Evolutionary conservation across 2,888 invertebrate species (phyloP).

Genomic region (Dione vanillae): DNA sequence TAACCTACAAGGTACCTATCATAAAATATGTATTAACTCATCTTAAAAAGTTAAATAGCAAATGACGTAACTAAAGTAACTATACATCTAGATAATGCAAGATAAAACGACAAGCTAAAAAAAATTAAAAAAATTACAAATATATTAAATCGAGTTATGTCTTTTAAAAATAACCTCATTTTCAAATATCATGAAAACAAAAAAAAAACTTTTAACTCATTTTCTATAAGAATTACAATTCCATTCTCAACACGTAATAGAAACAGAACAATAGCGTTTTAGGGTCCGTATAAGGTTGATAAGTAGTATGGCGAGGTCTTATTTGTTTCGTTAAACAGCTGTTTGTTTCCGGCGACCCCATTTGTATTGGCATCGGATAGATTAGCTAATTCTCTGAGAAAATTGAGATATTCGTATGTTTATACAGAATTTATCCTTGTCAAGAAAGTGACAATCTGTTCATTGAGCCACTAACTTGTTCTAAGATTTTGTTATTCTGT

Average conservation of each 20-base stretch:
- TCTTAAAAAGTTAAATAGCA: too few species aligned
- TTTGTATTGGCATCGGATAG: constrained; percentile 69
- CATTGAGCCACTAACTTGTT: not conserved
- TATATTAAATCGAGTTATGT: too few species aligned
- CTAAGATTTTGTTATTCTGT: not conserved
- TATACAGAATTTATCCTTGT: constrained; percentile 33
- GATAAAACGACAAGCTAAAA: too few species aligned
- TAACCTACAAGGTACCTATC: too few species aligned
- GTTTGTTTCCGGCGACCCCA: constrained; percentile 66
- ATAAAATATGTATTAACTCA: too few species aligned
- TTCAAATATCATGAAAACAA: too few species aligned
- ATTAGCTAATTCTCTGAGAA: constrained; percentile 55
- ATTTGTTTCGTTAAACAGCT: constrained; percentile 71
- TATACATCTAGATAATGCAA: too few species aligned
- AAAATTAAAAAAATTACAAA: too few species aligned
- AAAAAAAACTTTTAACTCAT: not conserved
- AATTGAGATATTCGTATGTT: constrained; percentile 41
- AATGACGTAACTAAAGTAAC: too few species aligned
- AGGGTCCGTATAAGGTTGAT: constrained; percentile 62
- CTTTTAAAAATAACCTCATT: too few species aligned
- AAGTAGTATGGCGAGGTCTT: constrained; percentile 67
- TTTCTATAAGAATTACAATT: constrained; percentile 5
- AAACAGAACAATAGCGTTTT: constrained; percentile 39
- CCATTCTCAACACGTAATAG: constrained; percentile 55
- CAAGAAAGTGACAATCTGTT: constrained; percentile 7